These are phyloP conservation scores for Meganola albula DNA, from an alignment of 2,888 invertebrate species.

Conservation along the genomic window DNA sequence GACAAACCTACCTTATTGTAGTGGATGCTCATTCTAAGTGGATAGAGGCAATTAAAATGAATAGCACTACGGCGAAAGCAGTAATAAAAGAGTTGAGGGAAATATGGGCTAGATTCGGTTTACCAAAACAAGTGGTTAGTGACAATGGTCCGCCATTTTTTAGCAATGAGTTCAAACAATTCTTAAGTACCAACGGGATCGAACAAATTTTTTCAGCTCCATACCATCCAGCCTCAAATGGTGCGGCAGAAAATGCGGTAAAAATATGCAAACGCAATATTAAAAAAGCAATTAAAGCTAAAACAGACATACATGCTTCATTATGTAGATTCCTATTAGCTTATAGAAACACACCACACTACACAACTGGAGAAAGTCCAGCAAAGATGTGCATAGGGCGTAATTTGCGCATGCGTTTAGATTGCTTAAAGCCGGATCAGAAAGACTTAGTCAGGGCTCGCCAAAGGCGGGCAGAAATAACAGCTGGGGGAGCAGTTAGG, in stretches of 20 bases:
- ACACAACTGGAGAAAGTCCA: neutral
- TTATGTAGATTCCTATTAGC: no score
- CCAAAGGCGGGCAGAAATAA: no score
- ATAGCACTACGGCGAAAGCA: slow-evolving; percentile 1
- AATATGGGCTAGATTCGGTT: slow-evolving; percentile 1
- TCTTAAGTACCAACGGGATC: neutral
- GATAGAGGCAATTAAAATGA: slow-evolving; percentile 8
- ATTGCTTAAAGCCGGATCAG: neutral
- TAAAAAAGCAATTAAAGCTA: slow-evolving; percentile 14
- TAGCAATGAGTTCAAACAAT: neutral
- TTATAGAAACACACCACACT: neutral
- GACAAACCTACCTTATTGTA: slow-evolving; percentile 16
- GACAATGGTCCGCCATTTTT: neutral
- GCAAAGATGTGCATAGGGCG: neutral
- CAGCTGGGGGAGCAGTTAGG: no score
- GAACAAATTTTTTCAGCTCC: neutral
- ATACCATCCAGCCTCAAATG: slow-evolving; percentile 2
- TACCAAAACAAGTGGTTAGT: neutral
- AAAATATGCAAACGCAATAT: slow-evolving; percentile 13
- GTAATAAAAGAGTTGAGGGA: neutral
- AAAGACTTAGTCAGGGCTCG: no score
- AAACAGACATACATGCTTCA: slow-evolving; percentile 3
- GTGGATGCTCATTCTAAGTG: slow-evolving; percentile 17
- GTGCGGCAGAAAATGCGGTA: slow-evolving; percentile 18
- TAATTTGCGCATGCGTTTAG: neutral